phyloP scores from a whole-genome alignment of 1,140 invertebrate species.

The Pygmarrhopalites habei region DNA sequence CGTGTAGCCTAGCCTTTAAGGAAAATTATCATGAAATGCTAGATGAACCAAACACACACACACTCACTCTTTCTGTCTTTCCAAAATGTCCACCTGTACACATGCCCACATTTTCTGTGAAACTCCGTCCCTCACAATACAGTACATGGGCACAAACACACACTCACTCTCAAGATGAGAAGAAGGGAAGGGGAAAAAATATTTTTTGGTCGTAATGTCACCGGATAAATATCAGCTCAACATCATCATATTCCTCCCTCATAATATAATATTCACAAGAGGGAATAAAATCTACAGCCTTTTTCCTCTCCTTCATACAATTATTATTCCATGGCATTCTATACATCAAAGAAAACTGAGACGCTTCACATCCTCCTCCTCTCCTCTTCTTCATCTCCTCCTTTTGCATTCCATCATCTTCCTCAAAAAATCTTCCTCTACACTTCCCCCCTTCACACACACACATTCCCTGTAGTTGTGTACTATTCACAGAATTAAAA shows the following conservation, averaged over 20 bases:
- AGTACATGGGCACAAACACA: too few species aligned
- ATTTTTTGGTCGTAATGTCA: constrained; percentile 28
- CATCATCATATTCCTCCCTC: constrained; percentile 24
- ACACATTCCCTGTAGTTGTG: too few species aligned
- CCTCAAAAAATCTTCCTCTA: background rate
- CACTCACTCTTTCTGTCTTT: too few species aligned
- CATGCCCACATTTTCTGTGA: too few species aligned
- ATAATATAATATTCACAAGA: constrained; percentile 17
- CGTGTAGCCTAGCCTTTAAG: too few species aligned
- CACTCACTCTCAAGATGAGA: too few species aligned
- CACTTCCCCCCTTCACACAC: background rate
- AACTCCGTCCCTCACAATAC: too few species aligned
- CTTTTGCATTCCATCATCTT: constrained; percentile 13
- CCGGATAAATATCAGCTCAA: constrained; percentile 27
- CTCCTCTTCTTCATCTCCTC: background rate
- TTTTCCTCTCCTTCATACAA: constrained; percentile 20
- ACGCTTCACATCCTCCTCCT: background rate
- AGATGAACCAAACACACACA: constrained; percentile 17
- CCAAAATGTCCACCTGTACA: constrained; percentile 32
- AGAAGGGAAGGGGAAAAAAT: too few species aligned
- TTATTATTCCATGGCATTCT: constrained; percentile 14
- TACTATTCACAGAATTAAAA: too few species aligned
- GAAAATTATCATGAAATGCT: constrained; percentile 29
- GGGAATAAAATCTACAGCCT: too few species aligned
- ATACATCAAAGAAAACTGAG: constrained; percentile 9